Base-by-base conservation (phyloP, 2,888 invertebrate species). In the Thyatira batis region DNA sequence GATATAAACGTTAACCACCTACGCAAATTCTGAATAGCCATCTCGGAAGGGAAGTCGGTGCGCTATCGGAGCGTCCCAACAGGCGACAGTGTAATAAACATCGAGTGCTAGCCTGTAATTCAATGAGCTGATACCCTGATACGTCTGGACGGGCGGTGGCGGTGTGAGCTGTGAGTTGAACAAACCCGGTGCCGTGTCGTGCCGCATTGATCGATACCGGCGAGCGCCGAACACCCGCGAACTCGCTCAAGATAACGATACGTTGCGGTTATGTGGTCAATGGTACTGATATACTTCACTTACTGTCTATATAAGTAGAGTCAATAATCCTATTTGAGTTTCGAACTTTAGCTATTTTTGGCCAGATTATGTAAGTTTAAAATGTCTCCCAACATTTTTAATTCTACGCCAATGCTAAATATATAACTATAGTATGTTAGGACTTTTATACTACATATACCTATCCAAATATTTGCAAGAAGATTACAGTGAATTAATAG, bases 131-230 rank as follows among this genome's bases (percentile, higher is more conserved):
- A 43, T 43, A 17, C 50, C 3, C 11, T 46, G 52, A 43, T 43
- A 17, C 50, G 68, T 68, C 68, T 68, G 72, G 65, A 68, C 50
- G 57, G 58, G 62, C 51, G 58, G 59, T 64, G 61, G 73, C 10
- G 11, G 33, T 1, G 33, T 13, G 33, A 13, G 33, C 30, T 1
- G 11, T 13, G 33, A n/a, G 33, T 69, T 70, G 76, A 73, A 73
- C 63, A 72, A 76, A 74, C 75, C 58, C 63, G 52, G 2, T 39
- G 39, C 39, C 39, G 39, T 39, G 39, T 8, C 39, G 50, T 60
- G 63, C 63, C 71, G 72, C 74, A 69, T 68, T 58, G 76, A 77
- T 76, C 77, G 70, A 76, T 74, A 75, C 65, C 51, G 56, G 49
- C 54, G 55, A 44, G 65, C 52, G 9, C 11, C 17, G 39, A 49